Conservation (phyloP, 2,888 invertebrate genomes). For the Andrena dorsata region DNA sequence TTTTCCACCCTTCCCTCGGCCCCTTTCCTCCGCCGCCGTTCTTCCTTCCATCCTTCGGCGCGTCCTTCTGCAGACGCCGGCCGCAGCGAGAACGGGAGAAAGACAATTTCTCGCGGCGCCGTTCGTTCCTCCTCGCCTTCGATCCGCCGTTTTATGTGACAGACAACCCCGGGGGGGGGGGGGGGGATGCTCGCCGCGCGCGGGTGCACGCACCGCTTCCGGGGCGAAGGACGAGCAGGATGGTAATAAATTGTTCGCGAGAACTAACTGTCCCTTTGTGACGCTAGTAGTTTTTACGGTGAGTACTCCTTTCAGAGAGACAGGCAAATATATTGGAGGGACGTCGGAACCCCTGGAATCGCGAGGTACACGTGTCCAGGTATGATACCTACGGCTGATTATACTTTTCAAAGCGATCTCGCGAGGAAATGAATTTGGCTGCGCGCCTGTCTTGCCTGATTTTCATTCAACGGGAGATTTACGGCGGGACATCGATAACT, state of each 20-base stretch:
- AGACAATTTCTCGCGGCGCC: constrained; percentile 70
- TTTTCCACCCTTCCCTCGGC: constrained; percentile 13
- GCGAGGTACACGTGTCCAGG: not conserved
- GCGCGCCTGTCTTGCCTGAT: not conserved
- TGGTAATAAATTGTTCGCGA: constrained; percentile 61
- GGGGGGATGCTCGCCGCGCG: constrained; percentile 34
- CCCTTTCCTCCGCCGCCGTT: not conserved
- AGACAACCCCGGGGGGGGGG: constrained; percentile 51
- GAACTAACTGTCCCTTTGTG: constrained; percentile 43
- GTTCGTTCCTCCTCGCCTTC: constrained; percentile 38
- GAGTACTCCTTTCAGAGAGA: constrained; percentile 3
- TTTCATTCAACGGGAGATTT: not conserved
- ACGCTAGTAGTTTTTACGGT: constrained; percentile 33
- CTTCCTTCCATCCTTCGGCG: constrained; percentile 25
- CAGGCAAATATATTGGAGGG: not conserved
- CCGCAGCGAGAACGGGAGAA: constrained; percentile 35
- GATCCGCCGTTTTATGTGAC: constrained; percentile 55
- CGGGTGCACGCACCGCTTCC: constrained; percentile 31
- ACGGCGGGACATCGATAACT: not conserved
- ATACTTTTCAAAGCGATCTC: not conserved
- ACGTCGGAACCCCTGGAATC: not conserved
- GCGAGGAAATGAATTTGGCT: not conserved
- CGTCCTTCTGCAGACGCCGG: constrained; percentile 3
- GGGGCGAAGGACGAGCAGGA: constrained; percentile 1
- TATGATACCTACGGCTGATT: not conserved